Conservation (phyloP, 2,888 invertebrate genomes). For the Noctua janthina region DNA sequence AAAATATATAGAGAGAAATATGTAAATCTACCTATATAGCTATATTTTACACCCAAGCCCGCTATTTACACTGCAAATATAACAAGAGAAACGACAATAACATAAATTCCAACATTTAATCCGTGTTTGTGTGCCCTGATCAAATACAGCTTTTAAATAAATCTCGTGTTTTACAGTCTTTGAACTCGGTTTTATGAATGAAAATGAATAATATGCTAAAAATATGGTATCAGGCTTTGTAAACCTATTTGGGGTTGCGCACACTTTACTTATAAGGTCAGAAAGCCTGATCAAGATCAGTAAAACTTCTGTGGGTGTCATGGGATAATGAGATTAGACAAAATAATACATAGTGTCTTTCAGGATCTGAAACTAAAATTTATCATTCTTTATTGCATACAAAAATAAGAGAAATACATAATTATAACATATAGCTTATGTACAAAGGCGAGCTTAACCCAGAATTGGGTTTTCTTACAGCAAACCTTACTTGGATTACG, state of each 20-base stretch:
- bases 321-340: too few species aligned
- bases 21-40: not conserved
- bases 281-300: not conserved
- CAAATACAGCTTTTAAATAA: slow-evolving; percentile 42
- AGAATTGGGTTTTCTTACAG: too few species aligned
- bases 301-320: not conserved
- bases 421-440: too few species aligned
- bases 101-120: slow-evolving; percentile 42
- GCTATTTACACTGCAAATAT: slow-evolving; percentile 33
- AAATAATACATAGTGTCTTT: too few species aligned
- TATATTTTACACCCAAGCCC: slow-evolving; percentile 3
- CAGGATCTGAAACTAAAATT: too few species aligned
- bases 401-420: too few species aligned
- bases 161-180: slow-evolving; percentile 17
- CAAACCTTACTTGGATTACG: too few species aligned
- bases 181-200: not conserved
- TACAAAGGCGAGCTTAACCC: too few species aligned
- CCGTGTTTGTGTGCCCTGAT: slow-evolving; percentile 23
- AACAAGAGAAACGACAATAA: slow-evolving; percentile 23
- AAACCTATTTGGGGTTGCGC: not conserved
- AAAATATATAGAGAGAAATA: too few species aligned
- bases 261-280: not conserved
- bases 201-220: not conserved
- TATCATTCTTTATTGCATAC: too few species aligned
- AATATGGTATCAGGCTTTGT: not conserved